phyloP scores from a whole-genome alignment of 2,888 invertebrate genomes.

The Mamestra brassicae region DNA sequence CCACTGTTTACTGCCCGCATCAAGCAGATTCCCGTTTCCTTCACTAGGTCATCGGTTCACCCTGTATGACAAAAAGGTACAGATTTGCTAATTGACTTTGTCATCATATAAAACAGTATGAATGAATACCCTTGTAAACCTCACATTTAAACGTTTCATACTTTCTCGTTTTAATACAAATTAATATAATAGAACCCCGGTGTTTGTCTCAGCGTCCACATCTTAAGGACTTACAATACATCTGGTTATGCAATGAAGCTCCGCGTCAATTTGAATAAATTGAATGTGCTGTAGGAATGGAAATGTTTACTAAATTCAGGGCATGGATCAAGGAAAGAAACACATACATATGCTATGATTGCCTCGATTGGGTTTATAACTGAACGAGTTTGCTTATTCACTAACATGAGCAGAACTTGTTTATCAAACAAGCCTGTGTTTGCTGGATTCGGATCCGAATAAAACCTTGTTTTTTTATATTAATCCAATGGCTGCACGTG shows the following conservation, averaged over 20 bases:
- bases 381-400: constrained; percentile 16
- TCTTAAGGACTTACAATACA: constrained; percentile 3
- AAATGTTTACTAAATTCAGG: constrained; percentile 21
- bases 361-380: neutral
- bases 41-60: too few relatives aligned
- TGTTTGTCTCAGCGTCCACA: neutral
- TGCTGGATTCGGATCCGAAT: neutral
- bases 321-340: constrained; percentile 12
- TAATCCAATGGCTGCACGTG: neutral
- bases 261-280: constrained; percentile 35
- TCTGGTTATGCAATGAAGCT: constrained; percentile 18
- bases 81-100: too few relatives aligned
- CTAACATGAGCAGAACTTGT: constrained; percentile 6
- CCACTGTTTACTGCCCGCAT: too few relatives aligned
- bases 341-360: constrained; percentile 40
- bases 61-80: too few relatives aligned
- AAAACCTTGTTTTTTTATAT: too few relatives aligned
- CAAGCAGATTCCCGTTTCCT: too few relatives aligned
- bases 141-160: neutral
- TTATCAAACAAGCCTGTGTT: constrained; percentile 17
- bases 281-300: constrained; percentile 15
- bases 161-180: neutral
- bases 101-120: too few relatives aligned
- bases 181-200: neutral
- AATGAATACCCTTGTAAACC: too few relatives aligned